These are phyloP conservation scores for Drosophila antonietae DNA, from an alignment of 2,888 invertebrate species.

Conservation along the genomic window DNA sequence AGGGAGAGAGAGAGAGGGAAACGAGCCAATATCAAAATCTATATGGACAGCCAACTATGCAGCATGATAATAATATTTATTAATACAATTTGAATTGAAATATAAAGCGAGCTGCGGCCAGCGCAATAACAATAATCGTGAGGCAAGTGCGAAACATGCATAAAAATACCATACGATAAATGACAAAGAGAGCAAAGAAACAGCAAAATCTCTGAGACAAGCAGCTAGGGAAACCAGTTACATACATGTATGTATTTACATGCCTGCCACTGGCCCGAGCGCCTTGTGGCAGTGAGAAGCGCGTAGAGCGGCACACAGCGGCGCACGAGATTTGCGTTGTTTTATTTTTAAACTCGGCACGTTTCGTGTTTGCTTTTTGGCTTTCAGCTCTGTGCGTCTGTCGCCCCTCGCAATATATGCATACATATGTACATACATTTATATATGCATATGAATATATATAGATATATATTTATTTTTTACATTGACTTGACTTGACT, in stretches of 20 bases:
- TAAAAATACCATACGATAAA: constrained; percentile 27
- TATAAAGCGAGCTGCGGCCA: constrained; percentile 1
- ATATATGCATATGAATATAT: not conserved
- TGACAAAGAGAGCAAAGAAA: not conserved
- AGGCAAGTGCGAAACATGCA: constrained; percentile 39
- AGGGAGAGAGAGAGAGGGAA: too few species aligned
- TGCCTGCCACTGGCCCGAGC: constrained; percentile 12
- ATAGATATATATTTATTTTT: constrained; percentile 23
- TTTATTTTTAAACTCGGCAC: constrained; percentile 73
- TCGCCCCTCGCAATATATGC: not conserved
- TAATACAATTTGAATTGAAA: constrained; percentile 19
- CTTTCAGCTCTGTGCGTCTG: constrained; percentile 10
- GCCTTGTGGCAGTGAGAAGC: constrained; percentile 52
- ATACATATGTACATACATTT: not conserved
- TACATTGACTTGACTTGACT: constrained; percentile 46
- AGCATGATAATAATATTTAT: constrained; percentile 4
- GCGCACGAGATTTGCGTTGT: constrained; percentile 69
- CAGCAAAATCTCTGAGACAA: constrained; percentile 8
- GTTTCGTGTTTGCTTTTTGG: constrained; percentile 68
- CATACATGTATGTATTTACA: constrained; percentile 47
- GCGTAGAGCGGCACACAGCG: constrained; percentile 47
- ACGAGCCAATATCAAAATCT: not conserved
- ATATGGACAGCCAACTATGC: not conserved
- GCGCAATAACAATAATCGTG: constrained; percentile 28
- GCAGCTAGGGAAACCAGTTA: constrained; percentile 71